A percentile compares a stretch with the other conserved stretches of the same genome.
Evolutionary conservation across 2,888 invertebrate species (phyloP).

Genomic region (Azorinus chamasolen): DNA sequence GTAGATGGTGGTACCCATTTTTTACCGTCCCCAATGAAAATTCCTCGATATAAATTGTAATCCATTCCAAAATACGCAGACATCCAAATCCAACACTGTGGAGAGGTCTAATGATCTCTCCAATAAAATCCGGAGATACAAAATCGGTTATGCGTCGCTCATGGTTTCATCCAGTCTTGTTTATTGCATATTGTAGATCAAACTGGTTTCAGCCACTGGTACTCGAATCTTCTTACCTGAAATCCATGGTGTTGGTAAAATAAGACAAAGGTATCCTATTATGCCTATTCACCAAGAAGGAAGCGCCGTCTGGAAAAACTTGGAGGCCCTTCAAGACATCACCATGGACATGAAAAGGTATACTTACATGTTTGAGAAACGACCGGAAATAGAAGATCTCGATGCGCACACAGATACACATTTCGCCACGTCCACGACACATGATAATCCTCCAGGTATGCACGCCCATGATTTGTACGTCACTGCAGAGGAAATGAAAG

Average conservation of each 20-base stretch:
- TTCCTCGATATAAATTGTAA: too few relatives aligned
- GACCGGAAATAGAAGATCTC: constrained; percentile 35
- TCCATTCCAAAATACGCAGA: too few relatives aligned
- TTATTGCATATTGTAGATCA: constrained; percentile 34
- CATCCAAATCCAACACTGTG: too few relatives aligned
- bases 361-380: constrained; percentile 42
- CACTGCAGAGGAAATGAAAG: constrained; percentile 49
- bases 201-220: constrained; percentile 65
- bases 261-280: constrained; percentile 77
- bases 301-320: constrained; percentile 72
- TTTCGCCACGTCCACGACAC: constrained; percentile 46
- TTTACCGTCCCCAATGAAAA: too few relatives aligned
- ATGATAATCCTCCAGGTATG: constrained; percentile 58
- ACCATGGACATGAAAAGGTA: constrained; percentile 60
- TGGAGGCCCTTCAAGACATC: constrained; percentile 67
- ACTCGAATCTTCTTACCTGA: constrained; percentile 64
- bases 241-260: constrained; percentile 73
- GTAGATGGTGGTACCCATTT: too few relatives aligned
- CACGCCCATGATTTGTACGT: constrained; percentile 68
- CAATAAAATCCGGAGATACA: too few relatives aligned
- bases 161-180: too few relatives aligned
- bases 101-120: too few relatives aligned
- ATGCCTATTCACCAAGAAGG: constrained; percentile 76
- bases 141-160: too few relatives aligned
- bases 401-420: constrained; percentile 38